Conservation (phyloP, 2,888 invertebrate genomes). For the Muschampia plurimacula region DNA sequence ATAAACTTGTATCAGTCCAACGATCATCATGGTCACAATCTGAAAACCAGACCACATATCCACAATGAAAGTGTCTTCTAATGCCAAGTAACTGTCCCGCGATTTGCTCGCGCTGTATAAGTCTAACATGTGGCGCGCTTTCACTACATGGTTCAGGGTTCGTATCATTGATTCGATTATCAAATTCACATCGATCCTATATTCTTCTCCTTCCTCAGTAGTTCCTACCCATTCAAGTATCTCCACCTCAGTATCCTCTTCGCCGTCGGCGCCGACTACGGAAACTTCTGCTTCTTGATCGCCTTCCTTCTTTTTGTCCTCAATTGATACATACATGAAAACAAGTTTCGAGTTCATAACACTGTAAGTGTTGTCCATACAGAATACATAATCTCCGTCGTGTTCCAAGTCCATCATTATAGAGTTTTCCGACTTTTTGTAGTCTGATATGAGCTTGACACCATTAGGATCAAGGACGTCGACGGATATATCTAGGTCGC, state of each 20-base stretch:
- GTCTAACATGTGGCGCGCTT: slow-evolving; percentile 88
- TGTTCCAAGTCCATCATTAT: slow-evolving; percentile 86
- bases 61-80: slow-evolving; percentile 92
- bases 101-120: slow-evolving; percentile 90
- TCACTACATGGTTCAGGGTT: slow-evolving; percentile 87
- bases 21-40: slow-evolving; percentile 89
- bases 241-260: slow-evolving; percentile 68
- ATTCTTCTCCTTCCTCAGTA: slow-evolving; percentile 58
- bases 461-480: slow-evolving; percentile 88
- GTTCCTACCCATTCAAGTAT: slow-evolving; percentile 68
- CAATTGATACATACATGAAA: slow-evolving; percentile 90
- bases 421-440: slow-evolving; percentile 88
- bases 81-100: slow-evolving; percentile 92
- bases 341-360: slow-evolving; percentile 92
- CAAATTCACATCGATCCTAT: slow-evolving; percentile 76
- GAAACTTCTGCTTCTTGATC: slow-evolving; percentile 58
- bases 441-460: slow-evolving; percentile 86
- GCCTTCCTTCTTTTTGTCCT: slow-evolving; percentile 80
- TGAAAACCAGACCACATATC: slow-evolving; percentile 92
- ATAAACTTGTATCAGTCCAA: slow-evolving; percentile 91
- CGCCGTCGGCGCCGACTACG: slow-evolving; percentile 50
- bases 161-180: slow-evolving; percentile 88
- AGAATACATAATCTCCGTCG: slow-evolving; percentile 92
- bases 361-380: slow-evolving; percentile 95
- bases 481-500: slow-evolving; percentile 93